Evolutionary conservation across 2,888 invertebrate genomes (phyloP), one percentile per base, ranked within the genome.

Genomic region (Apoderus coryli): DNA sequence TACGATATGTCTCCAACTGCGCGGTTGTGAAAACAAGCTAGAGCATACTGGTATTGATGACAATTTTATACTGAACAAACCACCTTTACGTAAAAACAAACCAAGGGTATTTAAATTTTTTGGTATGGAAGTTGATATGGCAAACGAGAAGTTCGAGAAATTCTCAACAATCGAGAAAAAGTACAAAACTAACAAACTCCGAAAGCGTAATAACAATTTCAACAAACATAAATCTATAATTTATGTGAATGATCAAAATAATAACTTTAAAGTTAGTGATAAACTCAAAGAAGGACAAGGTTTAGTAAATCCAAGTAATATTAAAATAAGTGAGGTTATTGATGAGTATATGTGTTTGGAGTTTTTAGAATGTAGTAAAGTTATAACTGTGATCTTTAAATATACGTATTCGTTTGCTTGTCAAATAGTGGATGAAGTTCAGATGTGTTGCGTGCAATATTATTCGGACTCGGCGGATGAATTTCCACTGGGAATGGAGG

Each of bases 1-100:
- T 59, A 69, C 75, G 50, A 64, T 81, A 49, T 81, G 81, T 55
- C 69, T 76, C 41, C 78, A 80, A 54, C 58, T 80, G 45, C 71
- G 67, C 46, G 69, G 69, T 44, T 72, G 67, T 52, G 68, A 67
- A 37, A 45, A 63, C 60, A 52, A 61, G 59, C 27, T 61, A 53
- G n/a, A n/a, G n/a, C n/a, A n/a, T n/a, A 40, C 50, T 49, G 44
- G 60, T 56, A 51, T 54, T 39, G 63, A 63, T 27, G 35, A 36
- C 44, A 63, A 33, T 12, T 25, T 36, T 7, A 59, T 70, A 25
- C 56, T 64, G 37, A 66, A 65, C 19, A 19, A 19, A 19, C 19
- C 19, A n/a, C 7, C n/a, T 6, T 42, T 29, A 2, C 16, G 11
- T 44, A 27, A 42, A 60, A 24, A 58, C 60, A 45, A 61, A 58